Percentiles rank a stretch among this genome's conserved stretches.
phyloP scores from a whole-genome alignment of 2,797 vertebrate species.

The Squalus acanthias region DNA sequence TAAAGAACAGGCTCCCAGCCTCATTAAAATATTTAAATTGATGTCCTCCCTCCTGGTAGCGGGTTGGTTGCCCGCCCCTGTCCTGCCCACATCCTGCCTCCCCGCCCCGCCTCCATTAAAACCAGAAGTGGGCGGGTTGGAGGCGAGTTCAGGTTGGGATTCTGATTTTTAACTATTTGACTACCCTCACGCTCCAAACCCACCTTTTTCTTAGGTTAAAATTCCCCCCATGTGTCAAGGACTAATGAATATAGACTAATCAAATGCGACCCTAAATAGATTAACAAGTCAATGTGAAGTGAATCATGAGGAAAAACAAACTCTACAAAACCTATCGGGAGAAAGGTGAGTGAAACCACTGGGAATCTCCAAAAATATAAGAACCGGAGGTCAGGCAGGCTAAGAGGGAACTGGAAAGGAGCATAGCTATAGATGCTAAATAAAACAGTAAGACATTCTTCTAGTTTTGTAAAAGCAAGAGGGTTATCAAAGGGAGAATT shows the following conservation, averaged over 20 bases:
- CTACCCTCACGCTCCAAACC: no score
- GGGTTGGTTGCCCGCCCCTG: no score
- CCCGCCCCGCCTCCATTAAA: no score
- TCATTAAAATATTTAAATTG: no score
- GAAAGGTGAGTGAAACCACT: neutral
- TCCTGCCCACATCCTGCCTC: no score
- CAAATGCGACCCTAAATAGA: neutral
- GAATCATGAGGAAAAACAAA: neutral
- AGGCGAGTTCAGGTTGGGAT: no score
- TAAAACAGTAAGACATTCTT: neutral
- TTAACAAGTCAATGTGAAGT: neutral
- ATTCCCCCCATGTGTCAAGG: neutral
- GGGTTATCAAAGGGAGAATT: neutral
- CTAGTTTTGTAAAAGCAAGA: neutral
- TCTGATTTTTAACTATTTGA: no score
- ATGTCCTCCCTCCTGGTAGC: no score
- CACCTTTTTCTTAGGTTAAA: no score
- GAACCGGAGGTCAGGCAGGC: neutral
- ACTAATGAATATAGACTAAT: neutral
- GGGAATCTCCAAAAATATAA: neutral
- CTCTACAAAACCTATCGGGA: neutral
- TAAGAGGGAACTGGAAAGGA: neutral
- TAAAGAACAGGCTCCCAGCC: no score
- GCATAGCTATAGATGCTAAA: neutral
- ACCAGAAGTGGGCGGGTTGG: no score